Evolutionary conservation across 2,113 vertebrate species (phyloP).

Genomic region (Agapornis roseicollis): DNA sequence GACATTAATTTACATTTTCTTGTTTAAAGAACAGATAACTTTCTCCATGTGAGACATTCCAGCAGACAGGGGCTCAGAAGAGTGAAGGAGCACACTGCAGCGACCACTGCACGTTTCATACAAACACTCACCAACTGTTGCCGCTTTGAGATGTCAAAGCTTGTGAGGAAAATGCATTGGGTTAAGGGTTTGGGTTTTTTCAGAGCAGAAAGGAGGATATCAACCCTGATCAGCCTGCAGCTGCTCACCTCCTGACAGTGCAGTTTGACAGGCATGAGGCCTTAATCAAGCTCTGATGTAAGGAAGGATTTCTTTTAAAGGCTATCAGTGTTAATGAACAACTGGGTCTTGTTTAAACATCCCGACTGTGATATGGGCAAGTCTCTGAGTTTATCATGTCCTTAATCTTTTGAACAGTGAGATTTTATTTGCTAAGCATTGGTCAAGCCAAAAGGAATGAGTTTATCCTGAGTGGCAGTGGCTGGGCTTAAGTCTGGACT

Average conservation of each 20-base stretch:
- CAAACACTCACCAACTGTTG: neutral
- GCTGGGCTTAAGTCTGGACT: neutral
- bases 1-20: slow-evolving; percentile 23
- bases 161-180: neutral
- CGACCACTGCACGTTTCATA: neutral
- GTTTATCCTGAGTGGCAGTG: neutral
- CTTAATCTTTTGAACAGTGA: neutral
- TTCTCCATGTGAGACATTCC: neutral
- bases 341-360: neutral
- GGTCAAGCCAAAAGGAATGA: neutral
- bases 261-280: neutral
- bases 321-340: slow-evolving; percentile 39
- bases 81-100: neutral
- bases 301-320: neutral
- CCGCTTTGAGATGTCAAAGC: neutral
- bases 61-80: neutral
- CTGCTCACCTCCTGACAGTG: neutral
- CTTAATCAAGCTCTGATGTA: neutral
- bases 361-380: neutral
- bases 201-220: neutral
- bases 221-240: neutral
- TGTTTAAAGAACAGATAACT: slow-evolving; percentile 35
- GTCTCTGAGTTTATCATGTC: slow-evolving; percentile 7
- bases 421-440: slow-evolving; percentile 37
- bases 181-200: neutral